A percentile compares a stretch with the other conserved stretches of the same genome.
Evolutionary conservation across 2,888 invertebrate species (phyloP).

Genomic region (Platypus cylindrus): DNA sequence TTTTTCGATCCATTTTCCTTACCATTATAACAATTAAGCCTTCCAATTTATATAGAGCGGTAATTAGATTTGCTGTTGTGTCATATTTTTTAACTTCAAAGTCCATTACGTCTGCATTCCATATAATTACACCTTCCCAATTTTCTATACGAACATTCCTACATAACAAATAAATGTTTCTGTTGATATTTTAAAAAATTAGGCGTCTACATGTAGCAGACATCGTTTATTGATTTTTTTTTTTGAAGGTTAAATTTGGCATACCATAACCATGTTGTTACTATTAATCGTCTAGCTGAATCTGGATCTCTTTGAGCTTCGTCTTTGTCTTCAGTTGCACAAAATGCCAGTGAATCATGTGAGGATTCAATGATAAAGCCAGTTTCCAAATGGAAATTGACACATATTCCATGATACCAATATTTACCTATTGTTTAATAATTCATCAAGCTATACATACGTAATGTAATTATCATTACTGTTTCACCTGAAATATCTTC

Average conservation of each 20-base stretch:
- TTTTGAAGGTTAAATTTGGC: background rate
- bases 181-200: no score
- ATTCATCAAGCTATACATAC: no score
- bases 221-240: background rate
- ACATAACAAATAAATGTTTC: slow-evolving; percentile 3
- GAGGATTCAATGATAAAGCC: slow-evolving; percentile 43
- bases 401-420: slow-evolving; percentile 47
- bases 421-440: slow-evolving; percentile 33
- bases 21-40: slow-evolving; percentile 43
- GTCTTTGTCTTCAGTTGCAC: slow-evolving; percentile 40
- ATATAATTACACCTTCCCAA: slow-evolving; percentile 44
- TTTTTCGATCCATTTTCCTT: slow-evolving; percentile 27
- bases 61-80: slow-evolving; percentile 27
- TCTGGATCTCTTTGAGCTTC: slow-evolving; percentile 37
- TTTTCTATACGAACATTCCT: slow-evolving; percentile 45
- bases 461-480: slow-evolving; percentile 1
- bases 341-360: slow-evolving; percentile 39
- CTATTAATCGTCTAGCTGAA: slow-evolving; percentile 42
- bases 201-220: no score
- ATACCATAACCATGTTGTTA: slow-evolving; percentile 49
- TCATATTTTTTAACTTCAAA: slow-evolving; percentile 15
- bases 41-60: slow-evolving; percentile 42
- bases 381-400: slow-evolving; percentile 46
- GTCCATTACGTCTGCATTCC: slow-evolving; percentile 39
- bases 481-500: slow-evolving; percentile 25